A percentile compares a stretch with the other conserved stretches of the same genome.
phyloP scores from a whole-genome alignment of 2,797 vertebrate species.

The Scleropages formosus region DNA sequence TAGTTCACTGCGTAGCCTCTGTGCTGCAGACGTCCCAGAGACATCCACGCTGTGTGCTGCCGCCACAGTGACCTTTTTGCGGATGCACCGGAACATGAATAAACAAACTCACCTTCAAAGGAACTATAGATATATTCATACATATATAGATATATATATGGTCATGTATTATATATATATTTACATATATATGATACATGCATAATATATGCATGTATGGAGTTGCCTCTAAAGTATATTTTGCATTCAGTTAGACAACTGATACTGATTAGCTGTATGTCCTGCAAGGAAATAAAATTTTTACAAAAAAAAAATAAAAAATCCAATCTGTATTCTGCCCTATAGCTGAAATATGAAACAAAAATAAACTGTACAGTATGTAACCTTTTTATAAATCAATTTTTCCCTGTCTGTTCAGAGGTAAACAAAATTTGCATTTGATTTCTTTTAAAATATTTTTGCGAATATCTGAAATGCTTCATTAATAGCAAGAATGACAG shows the following conservation, averaged over 20 bases:
- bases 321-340: background rate
- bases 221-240: background rate
- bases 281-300: conserved; percentile 31
- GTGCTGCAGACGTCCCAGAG: background rate
- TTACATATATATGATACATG: background rate
- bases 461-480: background rate
- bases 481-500: background rate
- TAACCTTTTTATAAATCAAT: background rate
- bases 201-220: conserved; percentile 7
- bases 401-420: too few species aligned
- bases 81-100: background rate
- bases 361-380: conserved; percentile 5
- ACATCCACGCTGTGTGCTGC: background rate
- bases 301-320: conserved; percentile 4
- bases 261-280: conserved; percentile 19
- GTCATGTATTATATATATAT: background rate
- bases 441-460: conserved; percentile 43
- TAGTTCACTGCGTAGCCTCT: background rate
- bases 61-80: conserved; percentile 15
- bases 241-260: background rate
- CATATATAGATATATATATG: background rate
- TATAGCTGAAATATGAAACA: conserved; percentile 22
- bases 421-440: conserved; percentile 23
- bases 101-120: conserved; percentile 14
- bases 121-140: background rate